Evolutionary conservation across 2,888 invertebrate species (phyloP), one percentile per base, ranked within the genome.

Genomic region (Leptopilina drosophilae): DNA sequence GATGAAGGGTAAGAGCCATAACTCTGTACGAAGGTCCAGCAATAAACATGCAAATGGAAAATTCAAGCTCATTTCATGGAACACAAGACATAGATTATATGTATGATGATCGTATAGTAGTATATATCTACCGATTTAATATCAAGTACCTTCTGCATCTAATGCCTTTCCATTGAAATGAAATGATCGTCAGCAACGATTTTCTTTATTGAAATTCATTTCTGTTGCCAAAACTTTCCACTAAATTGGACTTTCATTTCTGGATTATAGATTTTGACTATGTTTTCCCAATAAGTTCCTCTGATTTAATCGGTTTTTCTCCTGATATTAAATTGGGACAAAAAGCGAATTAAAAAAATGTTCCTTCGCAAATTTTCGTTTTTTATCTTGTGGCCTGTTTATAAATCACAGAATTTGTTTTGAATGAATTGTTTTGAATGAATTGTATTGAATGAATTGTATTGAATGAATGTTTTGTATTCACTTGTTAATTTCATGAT

Each of bases 11-110:
- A 67, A 67, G 77, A 62, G 53, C 77, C 49, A 15, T 59, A 64
- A 64, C 8, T 65, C 26, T 33, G 33, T 15, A 49, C 12, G 66
- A 80, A 78, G 64, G 78, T 80, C 77, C 59, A 65, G 64, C 80
- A 78, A 85, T 87, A 84, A 87, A 86, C 82, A 86, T 87, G 86
- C 82, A 85, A 85, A 86, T 87, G 81, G 65, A 82, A 82, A 75
- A 81, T 42, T 78, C 80, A 81, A 78, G 79, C 81, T 82, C 14
- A 73, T 73, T 33, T 73, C 73, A 15, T 56, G n/a, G 26, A 53
- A 73, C 53, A 33, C 12, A 14, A 40, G 40, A 40, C 14, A n/a
- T 49, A 49, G 8, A 26, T 33, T 40, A 69, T 49, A 49, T 6
- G 20, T 62, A 20, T 20, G 62, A 49, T 49, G 62, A 49, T 49